Evolutionary conservation across 1,140 invertebrate species (phyloP).

Genomic region (Orussus abietinus): DNA sequence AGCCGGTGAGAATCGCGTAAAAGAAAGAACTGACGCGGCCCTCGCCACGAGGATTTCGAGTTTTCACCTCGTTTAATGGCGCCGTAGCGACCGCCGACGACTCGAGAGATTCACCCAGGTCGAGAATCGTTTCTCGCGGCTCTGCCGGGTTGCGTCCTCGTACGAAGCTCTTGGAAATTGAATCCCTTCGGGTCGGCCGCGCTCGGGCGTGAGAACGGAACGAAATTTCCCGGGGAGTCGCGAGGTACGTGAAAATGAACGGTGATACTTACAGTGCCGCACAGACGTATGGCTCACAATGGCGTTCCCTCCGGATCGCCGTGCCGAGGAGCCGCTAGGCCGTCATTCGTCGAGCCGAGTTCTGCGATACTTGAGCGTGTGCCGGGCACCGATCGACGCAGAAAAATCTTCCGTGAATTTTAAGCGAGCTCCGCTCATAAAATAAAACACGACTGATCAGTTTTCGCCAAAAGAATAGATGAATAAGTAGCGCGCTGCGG

Average conservation of each 20-base stretch:
- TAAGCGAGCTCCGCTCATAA: conserved; percentile 11
- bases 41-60: no score
- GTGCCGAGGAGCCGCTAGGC: conserved; percentile 35
- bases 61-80: conserved; percentile 8
- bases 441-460: conserved; percentile 10
- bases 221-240: conserved; percentile 57
- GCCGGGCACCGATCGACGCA: no score
- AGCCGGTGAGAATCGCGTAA: no score
- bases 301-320: conserved; percentile 62
- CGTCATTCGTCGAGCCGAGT: conserved; percentile 23
- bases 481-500: no score
- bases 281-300: conserved; percentile 77
- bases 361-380: neutral
- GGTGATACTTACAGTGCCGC: conserved; percentile 59
- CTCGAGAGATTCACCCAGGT: conserved; percentile 43
- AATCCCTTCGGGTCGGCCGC: no score
- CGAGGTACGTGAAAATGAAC: conserved; percentile 64
- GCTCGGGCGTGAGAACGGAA: conserved; percentile 47
- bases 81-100: conserved; percentile 56
- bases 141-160: no score
- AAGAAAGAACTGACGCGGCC: no score
- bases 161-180: conserved; percentile 32
- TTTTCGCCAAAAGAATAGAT: neutral
- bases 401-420: conserved; percentile 21
- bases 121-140: conserved; percentile 45